Base-by-base conservation (phyloP, 2,113 vertebrate genomes). In the Dromiciops gliroides region DNA sequence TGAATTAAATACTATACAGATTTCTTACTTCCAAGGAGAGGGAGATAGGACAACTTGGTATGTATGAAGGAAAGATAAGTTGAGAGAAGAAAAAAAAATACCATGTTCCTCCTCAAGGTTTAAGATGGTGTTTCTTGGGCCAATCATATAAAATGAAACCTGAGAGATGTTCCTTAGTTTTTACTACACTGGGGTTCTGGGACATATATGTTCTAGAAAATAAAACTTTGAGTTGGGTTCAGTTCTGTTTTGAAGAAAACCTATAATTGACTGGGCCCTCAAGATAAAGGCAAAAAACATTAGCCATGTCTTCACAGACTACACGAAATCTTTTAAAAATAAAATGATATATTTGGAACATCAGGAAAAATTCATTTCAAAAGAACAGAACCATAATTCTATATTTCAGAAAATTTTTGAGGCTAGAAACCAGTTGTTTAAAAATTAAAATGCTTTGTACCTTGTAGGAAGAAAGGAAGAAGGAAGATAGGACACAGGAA, bases 311-410 rank as follows among this genome's bases (percentile, higher is more conserved):
- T 93, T 90, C 91, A 89, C 47, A 93, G 92, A 90, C 96, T 94
- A 94, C 50, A 91, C 28, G 95, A 52, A 47, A 96, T 83, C 89
- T 89, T 93, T 75, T 51, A 88, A 90, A 75, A 91, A 92, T 93
- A 91, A 92, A 37, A n/a, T 96, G 48, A 88, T n/a, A 51, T 92
- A 94, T 94, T 96, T 97, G 96, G 31, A 97, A 97, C 89, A 94
- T 96, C 95, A 97, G 53, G 75, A 75, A 95, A 92, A 97, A 97
- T 95, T 95, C 94, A 97, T 96, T 97, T 97, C 95, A 96, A 95
- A 97, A 51, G 67, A 75, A 51, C 83, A 95, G 93, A 92, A 94
- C 49, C 25, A 89, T 93, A 49, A 96, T 92, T 94, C 51, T 25
- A 83, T 95, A 83, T 97, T 97, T 96, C 91, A 97, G 94, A 97